These are phyloP conservation scores for Lissonota sp. DNA, from an alignment of 2,888 invertebrate genomes.

Conservation along the genomic window DNA sequence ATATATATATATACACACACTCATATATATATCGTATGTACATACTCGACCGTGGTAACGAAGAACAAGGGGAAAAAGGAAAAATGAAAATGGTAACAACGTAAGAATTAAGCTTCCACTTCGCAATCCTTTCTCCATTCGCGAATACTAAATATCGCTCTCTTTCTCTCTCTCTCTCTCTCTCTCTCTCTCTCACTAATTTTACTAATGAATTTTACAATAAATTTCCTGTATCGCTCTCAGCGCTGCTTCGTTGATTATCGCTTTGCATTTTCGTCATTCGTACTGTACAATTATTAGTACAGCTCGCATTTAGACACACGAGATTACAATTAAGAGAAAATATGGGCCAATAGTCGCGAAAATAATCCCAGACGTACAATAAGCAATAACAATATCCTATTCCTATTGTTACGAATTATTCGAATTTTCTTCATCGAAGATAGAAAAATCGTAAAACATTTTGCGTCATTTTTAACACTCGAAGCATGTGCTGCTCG, in stretches of 20 bases:
- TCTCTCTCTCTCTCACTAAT: not conserved
- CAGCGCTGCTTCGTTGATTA: slow-evolving; percentile 40
- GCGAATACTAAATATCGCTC: slow-evolving; percentile 27
- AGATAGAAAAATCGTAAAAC: slow-evolving; percentile 7
- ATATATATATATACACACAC: no score
- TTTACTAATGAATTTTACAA: slow-evolving; percentile 16
- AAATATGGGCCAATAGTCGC: slow-evolving; percentile 24
- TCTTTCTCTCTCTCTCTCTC: slow-evolving; percentile 19
- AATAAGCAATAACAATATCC: slow-evolving; percentile 27
- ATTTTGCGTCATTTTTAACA: slow-evolving; percentile 25
- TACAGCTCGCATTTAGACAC: not conserved
- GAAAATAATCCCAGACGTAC: slow-evolving; percentile 16
- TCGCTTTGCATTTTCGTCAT: slow-evolving; percentile 46
- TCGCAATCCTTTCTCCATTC: slow-evolving; percentile 18
- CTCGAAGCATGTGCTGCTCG: slow-evolving; percentile 22
- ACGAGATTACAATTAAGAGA: slow-evolving; percentile 4
- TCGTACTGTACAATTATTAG: slow-evolving; percentile 24
- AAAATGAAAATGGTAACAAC: slow-evolving; percentile 8
- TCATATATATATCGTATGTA: not conserved
- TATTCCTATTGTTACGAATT: not conserved
- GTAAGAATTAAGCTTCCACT: slow-evolving; percentile 60
- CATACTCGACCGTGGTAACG: slow-evolving; percentile 29
- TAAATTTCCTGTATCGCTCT: slow-evolving; percentile 56
- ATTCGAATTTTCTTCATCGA: not conserved
- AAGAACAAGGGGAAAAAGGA: slow-evolving; percentile 17